Evolutionary conservation across 2,797 vertebrate genomes (phyloP).

Genomic region (Labroides dimidiatus): DNA sequence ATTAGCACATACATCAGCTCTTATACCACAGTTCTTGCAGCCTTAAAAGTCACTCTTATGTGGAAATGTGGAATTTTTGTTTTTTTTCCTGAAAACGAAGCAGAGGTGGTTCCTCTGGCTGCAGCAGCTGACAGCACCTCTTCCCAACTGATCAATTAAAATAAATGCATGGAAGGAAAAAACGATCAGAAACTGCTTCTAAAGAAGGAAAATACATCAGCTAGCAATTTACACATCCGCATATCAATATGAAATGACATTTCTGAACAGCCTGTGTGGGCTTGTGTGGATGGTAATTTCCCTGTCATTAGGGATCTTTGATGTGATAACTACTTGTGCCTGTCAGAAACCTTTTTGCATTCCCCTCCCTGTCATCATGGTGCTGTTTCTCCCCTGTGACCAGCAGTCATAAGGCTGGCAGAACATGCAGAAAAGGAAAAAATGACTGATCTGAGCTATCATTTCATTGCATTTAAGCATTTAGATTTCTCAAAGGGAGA

Average conservation of each 20-base stretch:
- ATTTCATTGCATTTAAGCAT: neutral
- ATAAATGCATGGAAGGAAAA: no score
- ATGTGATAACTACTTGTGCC: conserved; percentile 21
- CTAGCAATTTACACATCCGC: conserved; percentile 1
- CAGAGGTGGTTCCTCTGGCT: no score
- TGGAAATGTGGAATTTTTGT: no score
- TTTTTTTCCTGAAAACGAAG: neutral
- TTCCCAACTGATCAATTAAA: no score
- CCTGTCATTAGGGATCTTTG: conserved; percentile 10
- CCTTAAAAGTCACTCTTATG: no score
- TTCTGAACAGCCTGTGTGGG: neutral
- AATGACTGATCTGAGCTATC: neutral
- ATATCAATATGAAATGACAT: conserved; percentile 29
- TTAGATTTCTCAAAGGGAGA: neutral
- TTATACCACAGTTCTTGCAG: neutral
- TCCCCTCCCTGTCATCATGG: conserved; percentile 16
- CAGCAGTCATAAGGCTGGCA: conserved; percentile 15
- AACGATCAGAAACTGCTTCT: neutral
- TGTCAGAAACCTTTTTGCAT: conserved; percentile 13
- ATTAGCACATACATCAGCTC: neutral
- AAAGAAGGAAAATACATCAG: conserved; percentile 5
- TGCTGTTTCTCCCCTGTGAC: neutral
- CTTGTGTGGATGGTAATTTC: conserved; percentile 29
- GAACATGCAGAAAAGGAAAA: conserved; percentile 21
- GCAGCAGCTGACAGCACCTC: neutral